Base-by-base conservation (phyloP, 2,888 invertebrate genomes). In the Gastrophysa polygoni region DNA sequence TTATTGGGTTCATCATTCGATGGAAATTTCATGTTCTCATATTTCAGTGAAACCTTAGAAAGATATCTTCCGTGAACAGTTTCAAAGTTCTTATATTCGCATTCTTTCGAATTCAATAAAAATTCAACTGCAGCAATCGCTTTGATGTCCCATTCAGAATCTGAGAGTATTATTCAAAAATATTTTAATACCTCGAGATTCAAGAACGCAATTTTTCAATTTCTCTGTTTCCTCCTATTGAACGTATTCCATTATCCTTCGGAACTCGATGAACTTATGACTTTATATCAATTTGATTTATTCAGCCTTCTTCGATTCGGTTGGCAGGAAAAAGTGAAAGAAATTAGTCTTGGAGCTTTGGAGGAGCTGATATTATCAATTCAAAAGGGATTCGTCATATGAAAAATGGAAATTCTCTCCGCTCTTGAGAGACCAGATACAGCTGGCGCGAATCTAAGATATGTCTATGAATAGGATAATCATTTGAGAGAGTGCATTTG, bases 251-350 rank as follows among this genome's bases (percentile, higher is more conserved):
- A 14, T 54, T 54, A 38, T 38, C 6, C 52, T 17, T 43, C 17
- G 1, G 43, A 43, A 54, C 16, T 21, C 50, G 29, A 50, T 50
- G 7, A 18, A 50, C 18, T 54, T 54, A 38, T 5, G 43, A 43
- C 24, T 54, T 54, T 24, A 21, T 43, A 32, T 34, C 34, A 29
- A 51, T 32, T 32, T 51, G 51, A 51, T 51, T 51, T 51, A 51
- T 54, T 43, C 43, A 20, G 21, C 14, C 16, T 43, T 43, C 28
- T 6, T 14, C 16, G 16, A 1, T 16, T 43, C 43, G 24, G 24
- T n/a, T 10, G 5, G 38, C 8, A 21, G 6, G 32, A 54, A 43
- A 43, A 54, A 54, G 21, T 54, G 52, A 14, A 38, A 43, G 11
- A 18, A 11, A 54, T 54, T 24, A 24, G 38, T 38, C 16, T 43